Evolutionary conservation across 2,113 vertebrate genomes (phyloP).

Genomic region (Heterotilapia buettikoferi): DNA sequence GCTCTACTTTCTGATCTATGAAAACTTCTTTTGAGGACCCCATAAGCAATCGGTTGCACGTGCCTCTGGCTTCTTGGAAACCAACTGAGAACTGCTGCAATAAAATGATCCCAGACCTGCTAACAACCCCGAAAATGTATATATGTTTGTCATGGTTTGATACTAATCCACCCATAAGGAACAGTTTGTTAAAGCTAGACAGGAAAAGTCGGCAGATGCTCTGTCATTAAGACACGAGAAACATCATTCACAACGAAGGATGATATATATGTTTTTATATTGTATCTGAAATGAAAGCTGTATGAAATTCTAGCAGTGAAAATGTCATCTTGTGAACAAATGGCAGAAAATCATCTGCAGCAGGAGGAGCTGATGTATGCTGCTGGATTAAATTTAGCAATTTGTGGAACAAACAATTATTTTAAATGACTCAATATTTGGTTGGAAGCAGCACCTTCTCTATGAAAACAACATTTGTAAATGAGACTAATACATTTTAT

Average conservation of each 20-base stretch:
- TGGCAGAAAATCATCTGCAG: neutral
- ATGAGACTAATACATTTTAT: slow-evolving; percentile 58
- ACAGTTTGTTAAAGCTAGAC: neutral
- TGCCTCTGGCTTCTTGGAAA: neutral
- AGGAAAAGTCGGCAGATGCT: slow-evolving; percentile 25
- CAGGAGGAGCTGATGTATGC: slow-evolving; percentile 4
- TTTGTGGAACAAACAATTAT: slow-evolving; percentile 39
- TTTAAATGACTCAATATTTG: slow-evolving; percentile 62
- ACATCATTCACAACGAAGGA: neutral
- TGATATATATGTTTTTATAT: slow-evolving; percentile 18
- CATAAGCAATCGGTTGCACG: neutral
- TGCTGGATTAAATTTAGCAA: slow-evolving; percentile 45
- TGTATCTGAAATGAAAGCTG: neutral
- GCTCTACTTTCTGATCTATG: neutral
- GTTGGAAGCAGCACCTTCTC: slow-evolving; percentile 39
- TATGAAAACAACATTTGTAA: slow-evolving; percentile 49
- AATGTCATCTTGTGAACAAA: neutral
- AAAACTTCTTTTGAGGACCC: neutral
- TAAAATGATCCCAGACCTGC: neutral
- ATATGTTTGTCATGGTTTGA: neutral
- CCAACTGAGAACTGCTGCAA: neutral
- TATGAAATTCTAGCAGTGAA: neutral
- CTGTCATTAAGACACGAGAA: slow-evolving; percentile 4
- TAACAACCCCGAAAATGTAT: neutral
- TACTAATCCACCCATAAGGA: slow-evolving; percentile 6